These are phyloP conservation scores for Arrhopalites spinosus DNA, from an alignment of 2,888 invertebrate genomes.

Conservation along the genomic window DNA sequence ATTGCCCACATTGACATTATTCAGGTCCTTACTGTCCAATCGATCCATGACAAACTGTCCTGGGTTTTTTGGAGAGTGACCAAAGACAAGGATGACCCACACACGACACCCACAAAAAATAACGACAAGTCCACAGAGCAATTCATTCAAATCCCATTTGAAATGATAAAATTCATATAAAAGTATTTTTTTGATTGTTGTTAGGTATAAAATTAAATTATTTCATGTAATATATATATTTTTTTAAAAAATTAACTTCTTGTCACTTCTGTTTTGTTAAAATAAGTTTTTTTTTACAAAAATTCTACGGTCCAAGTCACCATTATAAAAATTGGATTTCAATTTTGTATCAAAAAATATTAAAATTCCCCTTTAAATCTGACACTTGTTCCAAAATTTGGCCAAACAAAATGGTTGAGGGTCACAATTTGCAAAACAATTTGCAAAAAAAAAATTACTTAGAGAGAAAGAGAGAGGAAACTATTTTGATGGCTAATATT, in stretches of 20 bases:
- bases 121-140: neutral
- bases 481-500: too few relatives aligned
- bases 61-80: neutral
- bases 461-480: too few relatives aligned
- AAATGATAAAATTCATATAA: neutral
- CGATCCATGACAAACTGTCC: slow-evolving; percentile 36
- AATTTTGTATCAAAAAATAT: neutral
- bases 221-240: neutral
- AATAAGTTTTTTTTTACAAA: neutral
- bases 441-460: too few relatives aligned
- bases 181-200: too few relatives aligned
- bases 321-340: neutral
- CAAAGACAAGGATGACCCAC: slow-evolving; percentile 58
- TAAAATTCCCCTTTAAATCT: neutral
- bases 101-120: slow-evolving; percentile 1
- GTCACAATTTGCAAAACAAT: too few relatives aligned
- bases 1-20: slow-evolving; percentile 56
- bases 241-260: neutral
- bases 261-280: neutral
- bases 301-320: neutral
- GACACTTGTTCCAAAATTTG: neutral
- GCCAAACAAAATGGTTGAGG: too few relatives aligned
- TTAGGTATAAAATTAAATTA: too few relatives aligned
- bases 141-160: slow-evolving; percentile 14
- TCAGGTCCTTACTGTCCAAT: slow-evolving; percentile 22